Evolutionary conservation across 2,888 invertebrate species (phyloP), one percentile per base, ranked within the genome.

Genomic region (Cataglyphis albicans): DNA sequence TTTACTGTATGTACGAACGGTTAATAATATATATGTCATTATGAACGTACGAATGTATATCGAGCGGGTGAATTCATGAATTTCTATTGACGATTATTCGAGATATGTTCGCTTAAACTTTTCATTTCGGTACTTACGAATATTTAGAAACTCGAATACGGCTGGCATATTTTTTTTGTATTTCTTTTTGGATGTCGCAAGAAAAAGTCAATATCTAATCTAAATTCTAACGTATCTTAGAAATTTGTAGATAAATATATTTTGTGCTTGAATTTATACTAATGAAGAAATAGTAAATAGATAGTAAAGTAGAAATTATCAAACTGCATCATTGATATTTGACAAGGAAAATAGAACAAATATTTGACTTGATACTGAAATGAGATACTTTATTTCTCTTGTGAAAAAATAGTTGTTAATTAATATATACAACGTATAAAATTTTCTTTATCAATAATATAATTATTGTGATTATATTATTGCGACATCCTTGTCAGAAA

Each of bases 81-180:
- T 57, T 76, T 41, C 12, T 25, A 18, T 57, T 68, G 29, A 57
- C 68, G 10, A 41, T 55, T 75, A 64, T 52, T 55, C n/a, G 57
- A 76, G 55, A 25, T 4, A 15, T 10, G 55, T 55, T 65, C n/a
- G 64, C 78, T 84, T 67, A 38, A 67, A 18, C 52, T 65, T 82
- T 73, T 75, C 64, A 57, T 85, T 85, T 83, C 48, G 75, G 29
- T 78, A 82, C 44, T 44, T 78, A 80, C 84, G 88, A 88, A 84
- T 88, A 88, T 81, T 88, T 88, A 85, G 80, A 48, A 44, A 48
- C 65, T 78, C 32, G 52, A 65, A 48, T 15, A 78, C 68, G 32
- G 15, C 21, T 61, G 63, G 32, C 68, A 72, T 82, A 52, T 52
- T n/a, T 52, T 52, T 52, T n/a, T 59, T 48, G 57, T 48, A 2